Evolutionary conservation across 2,888 invertebrate genomes (phyloP).

Genomic region (Cataglyphis albicans): DNA sequence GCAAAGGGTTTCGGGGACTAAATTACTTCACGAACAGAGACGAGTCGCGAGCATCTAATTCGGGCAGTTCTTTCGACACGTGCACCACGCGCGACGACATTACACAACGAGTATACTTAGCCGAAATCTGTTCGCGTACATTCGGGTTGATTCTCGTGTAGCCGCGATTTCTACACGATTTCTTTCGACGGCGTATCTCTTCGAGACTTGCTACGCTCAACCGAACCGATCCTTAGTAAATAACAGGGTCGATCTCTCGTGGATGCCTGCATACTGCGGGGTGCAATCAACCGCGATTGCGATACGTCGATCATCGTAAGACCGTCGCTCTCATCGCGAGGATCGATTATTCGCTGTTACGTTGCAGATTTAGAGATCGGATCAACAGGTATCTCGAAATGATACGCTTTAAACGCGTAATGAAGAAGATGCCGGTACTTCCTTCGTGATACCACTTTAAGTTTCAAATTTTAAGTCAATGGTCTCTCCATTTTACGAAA

Average conservation of each 20-base stretch:
- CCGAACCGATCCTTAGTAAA: slow-evolving; percentile 65
- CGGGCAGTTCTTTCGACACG: slow-evolving; percentile 66
- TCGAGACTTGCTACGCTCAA: slow-evolving; percentile 51
- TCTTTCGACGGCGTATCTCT: slow-evolving; percentile 19
- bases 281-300: slow-evolving; percentile 72
- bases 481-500: background rate
- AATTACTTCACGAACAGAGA: slow-evolving; percentile 44
- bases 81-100: slow-evolving; percentile 57
- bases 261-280: slow-evolving; percentile 51
- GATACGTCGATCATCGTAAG: slow-evolving; percentile 68
- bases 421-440: slow-evolving; percentile 35
- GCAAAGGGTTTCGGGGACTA: slow-evolving; percentile 36
- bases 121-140: slow-evolving; percentile 23
- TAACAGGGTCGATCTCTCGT: slow-evolving; percentile 72
- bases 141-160: slow-evolving; percentile 8
- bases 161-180: slow-evolving; percentile 36
- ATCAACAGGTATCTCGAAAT: slow-evolving; percentile 30
- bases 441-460: slow-evolving; percentile 13
- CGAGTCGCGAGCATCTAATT: slow-evolving; percentile 62
- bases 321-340: slow-evolving; percentile 67
- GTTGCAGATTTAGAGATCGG: slow-evolving; percentile 43
- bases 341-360: slow-evolving; percentile 47
- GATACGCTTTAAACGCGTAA: slow-evolving; percentile 52
- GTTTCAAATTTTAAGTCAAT: background rate
- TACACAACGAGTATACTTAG: slow-evolving; percentile 48